Percentiles rank a stretch among this genome's conserved stretches.
These are phyloP conservation scores for Marisa cornuarietis DNA, from an alignment of 1,140 invertebrate genomes.

Conservation along the genomic window DNA sequence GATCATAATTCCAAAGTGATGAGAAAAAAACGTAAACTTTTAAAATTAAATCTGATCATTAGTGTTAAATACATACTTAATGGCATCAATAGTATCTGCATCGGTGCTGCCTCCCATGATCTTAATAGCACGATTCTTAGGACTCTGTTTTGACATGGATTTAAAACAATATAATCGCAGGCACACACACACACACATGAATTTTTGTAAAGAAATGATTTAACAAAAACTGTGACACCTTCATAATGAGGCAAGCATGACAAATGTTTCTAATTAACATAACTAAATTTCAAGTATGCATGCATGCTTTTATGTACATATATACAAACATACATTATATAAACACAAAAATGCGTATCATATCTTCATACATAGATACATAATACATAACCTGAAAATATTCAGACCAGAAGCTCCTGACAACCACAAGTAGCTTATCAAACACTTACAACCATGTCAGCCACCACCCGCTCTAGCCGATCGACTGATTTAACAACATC, in stretches of 20 bases:
- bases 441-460: conserved; percentile 36
- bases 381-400: neutral
- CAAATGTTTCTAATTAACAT: neutral
- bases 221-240: neutral
- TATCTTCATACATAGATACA: neutral
- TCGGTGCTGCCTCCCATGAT: conserved; percentile 24
- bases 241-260: neutral
- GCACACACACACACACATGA: conserved; percentile 10
- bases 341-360: neutral
- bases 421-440: neutral
- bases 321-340: neutral
- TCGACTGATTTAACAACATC: conserved; percentile 53
- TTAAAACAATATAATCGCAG: neutral
- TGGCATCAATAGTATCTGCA: conserved; percentile 35
- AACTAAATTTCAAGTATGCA: neutral
- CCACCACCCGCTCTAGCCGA: conserved; percentile 42
- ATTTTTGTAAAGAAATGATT: neutral
- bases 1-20: neutral
- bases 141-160: conserved; percentile 9
- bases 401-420: neutral
- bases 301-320: neutral
- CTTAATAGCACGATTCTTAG: conserved; percentile 7
- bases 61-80: conserved; percentile 29
- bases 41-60: conserved; percentile 16
- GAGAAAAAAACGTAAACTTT: conserved; percentile 1